phyloP scores from a whole-genome alignment of 2,113 vertebrate genomes.

The Trogon melanurus region DNA sequence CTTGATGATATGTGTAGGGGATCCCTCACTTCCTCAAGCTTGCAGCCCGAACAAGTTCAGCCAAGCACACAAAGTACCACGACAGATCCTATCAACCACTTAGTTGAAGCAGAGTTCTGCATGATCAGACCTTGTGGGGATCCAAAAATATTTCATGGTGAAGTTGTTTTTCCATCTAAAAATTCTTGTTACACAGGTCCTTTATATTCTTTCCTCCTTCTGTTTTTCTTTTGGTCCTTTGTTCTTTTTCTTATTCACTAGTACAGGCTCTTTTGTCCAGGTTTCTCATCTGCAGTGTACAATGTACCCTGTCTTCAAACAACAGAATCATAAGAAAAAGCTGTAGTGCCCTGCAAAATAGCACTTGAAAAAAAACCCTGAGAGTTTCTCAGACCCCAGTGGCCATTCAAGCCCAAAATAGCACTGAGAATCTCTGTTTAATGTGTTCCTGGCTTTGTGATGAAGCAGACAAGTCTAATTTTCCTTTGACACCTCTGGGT shows the following conservation, averaged over 20 bases:
- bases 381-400: background rate
- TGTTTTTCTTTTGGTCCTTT: background rate
- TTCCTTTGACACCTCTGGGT: background rate
- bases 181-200: background rate
- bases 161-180: background rate
- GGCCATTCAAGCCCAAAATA: background rate
- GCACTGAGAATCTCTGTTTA: background rate
- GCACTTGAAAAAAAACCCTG: background rate
- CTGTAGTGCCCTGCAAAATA: background rate
- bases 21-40: background rate
- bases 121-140: background rate
- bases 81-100: background rate
- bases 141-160: background rate
- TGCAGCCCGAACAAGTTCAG: background rate
- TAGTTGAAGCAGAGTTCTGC: background rate
- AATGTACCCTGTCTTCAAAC: background rate
- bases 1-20: background rate
- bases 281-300: background rate
- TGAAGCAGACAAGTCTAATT: background rate
- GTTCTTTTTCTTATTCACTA: background rate
- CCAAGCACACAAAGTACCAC: background rate
- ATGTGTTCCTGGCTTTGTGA: background rate
- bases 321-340: background rate
- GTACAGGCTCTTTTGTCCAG: background rate
- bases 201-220: background rate